Base-by-base conservation (phyloP, 2,113 vertebrate genomes). In the Syrmaticus mikado region DNA sequence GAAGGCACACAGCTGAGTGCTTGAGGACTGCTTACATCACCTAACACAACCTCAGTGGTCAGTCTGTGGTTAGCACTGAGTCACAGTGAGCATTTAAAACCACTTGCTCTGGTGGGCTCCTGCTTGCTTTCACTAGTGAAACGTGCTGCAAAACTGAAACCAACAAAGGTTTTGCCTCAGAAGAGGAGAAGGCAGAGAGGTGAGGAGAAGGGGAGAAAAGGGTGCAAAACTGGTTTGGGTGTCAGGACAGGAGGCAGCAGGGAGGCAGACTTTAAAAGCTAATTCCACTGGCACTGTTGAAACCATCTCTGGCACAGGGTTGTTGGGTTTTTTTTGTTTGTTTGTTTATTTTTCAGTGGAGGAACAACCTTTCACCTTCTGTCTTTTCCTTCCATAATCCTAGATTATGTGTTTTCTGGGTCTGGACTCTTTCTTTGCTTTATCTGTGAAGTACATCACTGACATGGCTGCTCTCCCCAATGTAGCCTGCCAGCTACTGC, bases 1-100 rank as follows among this genome's bases (percentile, higher is more conserved):
- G 12, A 45, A 1, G 0, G 0, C 13, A 14, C 25, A 21, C 13
- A 46, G 68, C 4, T 40, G 72, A 22, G 36, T 72, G 57, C 41
- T 66, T 40, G 22, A 65, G 71, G 36, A 45, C 52, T 38, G 19
- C 13, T 7, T 28, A 5, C 21, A 8, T 55, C 57, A 27, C 38
- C 70, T 48, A 43, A 10, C 8, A 14, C 41, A 36, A n/a, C 8
- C 22, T 52, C 34, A 21, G 13, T 13, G 43, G n/a, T 71, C 46
- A 58, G 0, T 53, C 62, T 70, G 20, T 24, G 20, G 5, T 76
- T n/a, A 41, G 41, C 45, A 61, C 32, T 32, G 7, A 20, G 6
- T 24, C 38, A 12, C 20, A 64, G 25, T 7, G 60, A 4, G 21
- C 32, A 27, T 65, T 71, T 46, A 73, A 60, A 15, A 36, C 6